Evolutionary conservation across 92 coral and sea anemone species (phyloP).

Genomic region (Palythoa grandiflora): DNA sequence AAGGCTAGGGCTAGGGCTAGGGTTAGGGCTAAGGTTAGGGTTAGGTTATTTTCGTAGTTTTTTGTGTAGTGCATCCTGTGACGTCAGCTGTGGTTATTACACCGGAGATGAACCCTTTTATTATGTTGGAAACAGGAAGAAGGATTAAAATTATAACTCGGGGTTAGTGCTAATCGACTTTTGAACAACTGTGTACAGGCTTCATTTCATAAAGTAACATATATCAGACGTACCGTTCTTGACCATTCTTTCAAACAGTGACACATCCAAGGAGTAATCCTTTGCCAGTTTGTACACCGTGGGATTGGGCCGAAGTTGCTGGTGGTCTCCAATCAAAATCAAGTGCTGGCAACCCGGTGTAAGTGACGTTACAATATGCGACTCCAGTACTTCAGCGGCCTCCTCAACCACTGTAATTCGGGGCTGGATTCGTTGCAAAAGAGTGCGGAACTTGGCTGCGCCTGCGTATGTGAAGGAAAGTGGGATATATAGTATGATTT

Average conservation of each 20-base stretch:
- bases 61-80: too few species aligned
- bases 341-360: constrained; percentile 90
- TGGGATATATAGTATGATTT: too few species aligned
- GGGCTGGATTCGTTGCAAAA: constrained; percentile 79
- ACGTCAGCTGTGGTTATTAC: too few species aligned
- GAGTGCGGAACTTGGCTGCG: constrained; percentile 85
- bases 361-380: constrained; percentile 90
- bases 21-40: too few species aligned
- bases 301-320: constrained; percentile 94
- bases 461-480: constrained; percentile 46
- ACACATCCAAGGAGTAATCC: constrained; percentile 79
- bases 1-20: too few species aligned
- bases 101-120: too few species aligned
- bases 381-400: constrained; percentile 96
- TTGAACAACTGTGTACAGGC: neutral
- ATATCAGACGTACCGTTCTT: constrained; percentile 24
- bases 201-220: neutral
- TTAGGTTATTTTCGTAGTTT: too few species aligned
- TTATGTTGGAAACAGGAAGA: too few species aligned
- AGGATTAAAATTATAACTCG: too few species aligned
- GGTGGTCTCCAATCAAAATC: constrained; percentile 96
- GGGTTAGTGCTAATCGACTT: neutral
- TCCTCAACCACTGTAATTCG: constrained; percentile 92
- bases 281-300: constrained; percentile 82
- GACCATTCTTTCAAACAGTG: constrained; percentile 91